phyloP scores from a whole-genome alignment of 2,888 invertebrate genomes.

The Melanostoma mellinum region DNA sequence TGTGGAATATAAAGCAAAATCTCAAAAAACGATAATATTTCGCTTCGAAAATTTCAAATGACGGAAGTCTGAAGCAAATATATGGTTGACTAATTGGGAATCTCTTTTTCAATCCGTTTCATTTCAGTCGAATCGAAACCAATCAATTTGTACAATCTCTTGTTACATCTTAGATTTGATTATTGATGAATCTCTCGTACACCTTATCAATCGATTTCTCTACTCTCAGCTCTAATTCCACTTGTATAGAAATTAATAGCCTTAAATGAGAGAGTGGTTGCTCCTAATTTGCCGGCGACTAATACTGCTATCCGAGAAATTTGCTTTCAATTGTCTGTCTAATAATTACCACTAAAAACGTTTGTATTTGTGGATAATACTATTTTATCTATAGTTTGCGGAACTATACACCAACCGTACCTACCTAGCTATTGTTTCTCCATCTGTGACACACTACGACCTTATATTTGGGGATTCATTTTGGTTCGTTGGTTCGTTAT shows the following conservation, averaged over 20 bases:
- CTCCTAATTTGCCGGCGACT: constrained; percentile 23
- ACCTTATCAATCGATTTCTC: constrained; percentile 43
- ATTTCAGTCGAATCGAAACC: too few species aligned
- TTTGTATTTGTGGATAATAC: constrained; percentile 70
- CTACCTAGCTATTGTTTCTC: constrained; percentile 22
- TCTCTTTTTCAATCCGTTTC: too few species aligned
- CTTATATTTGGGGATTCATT: constrained; percentile 49
- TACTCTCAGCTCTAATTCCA: constrained; percentile 26
- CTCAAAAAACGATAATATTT: too few species aligned
- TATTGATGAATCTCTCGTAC: background rate
- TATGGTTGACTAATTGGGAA: too few species aligned
- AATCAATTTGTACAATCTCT: too few species aligned
- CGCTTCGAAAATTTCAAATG: too few species aligned
- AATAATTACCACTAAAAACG: constrained; percentile 69
- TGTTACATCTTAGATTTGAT: too few species aligned
- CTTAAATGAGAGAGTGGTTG: constrained; percentile 56
- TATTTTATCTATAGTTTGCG: constrained; percentile 66
- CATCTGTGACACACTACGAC: constrained; percentile 63
- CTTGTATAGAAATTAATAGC: constrained; percentile 59
- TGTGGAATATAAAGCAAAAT: too few species aligned
- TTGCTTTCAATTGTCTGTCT: constrained; percentile 64
- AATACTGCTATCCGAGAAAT: constrained; percentile 53
- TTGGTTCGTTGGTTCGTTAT: constrained; percentile 53
- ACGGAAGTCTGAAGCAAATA: too few species aligned
- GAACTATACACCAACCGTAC: constrained; percentile 34